Base-by-base conservation (phyloP, 2,797 vertebrate species). In the Platalea minor region DNA sequence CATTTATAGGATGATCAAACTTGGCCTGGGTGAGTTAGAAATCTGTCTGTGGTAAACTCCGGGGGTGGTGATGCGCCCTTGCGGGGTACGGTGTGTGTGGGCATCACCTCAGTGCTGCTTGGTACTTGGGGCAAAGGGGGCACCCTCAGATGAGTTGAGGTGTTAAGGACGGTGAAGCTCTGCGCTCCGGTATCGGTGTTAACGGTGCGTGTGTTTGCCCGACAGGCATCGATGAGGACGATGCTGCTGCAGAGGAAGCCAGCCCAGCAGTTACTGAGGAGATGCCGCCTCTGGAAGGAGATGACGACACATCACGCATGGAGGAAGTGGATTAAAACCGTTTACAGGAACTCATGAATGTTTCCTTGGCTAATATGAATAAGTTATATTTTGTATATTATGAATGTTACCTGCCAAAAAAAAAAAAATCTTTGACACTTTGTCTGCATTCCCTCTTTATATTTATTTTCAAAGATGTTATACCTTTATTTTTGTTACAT, bases 1-100 rank as follows among this genome's bases (percentile, higher is more conserved):
- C 91, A 99, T 99, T 93, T 99, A 99, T 75, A 99, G 99, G 91
- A 99, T 99, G 99, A 99, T 99, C 97, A 99, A 99, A 69, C 99
- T 99, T 3, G 99, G 99, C 25, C 98, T 99, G 63, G 99, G 99
- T 99, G 86, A 98, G 98, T 95, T 17, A 8, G 10, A 6, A 4
- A 4, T 16, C 0, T 7, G 17, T 25, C 23, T 26, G 4, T 6
- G 3, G 2, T 41, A 7, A n/a, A 0, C 5, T 21, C 0, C 0
- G 24, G 5, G 5, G 37, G 17, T 56, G n/a, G 17, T n/a, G 17
- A 17, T 5, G 0, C 4, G 3, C 1, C 4, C 8, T 23, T 29
- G 10, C 5, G 7, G 26, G 39, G 6, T 8, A 2, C 2, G 0
- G 4, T 2, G 35, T 24, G 26, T 11, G 5, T 3, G 5, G 24